Percentiles rank a stretch among this genome's conserved stretches.
phyloP scores from a whole-genome alignment of 2,888 invertebrate species.

The Scaptomyza parva region DNA sequence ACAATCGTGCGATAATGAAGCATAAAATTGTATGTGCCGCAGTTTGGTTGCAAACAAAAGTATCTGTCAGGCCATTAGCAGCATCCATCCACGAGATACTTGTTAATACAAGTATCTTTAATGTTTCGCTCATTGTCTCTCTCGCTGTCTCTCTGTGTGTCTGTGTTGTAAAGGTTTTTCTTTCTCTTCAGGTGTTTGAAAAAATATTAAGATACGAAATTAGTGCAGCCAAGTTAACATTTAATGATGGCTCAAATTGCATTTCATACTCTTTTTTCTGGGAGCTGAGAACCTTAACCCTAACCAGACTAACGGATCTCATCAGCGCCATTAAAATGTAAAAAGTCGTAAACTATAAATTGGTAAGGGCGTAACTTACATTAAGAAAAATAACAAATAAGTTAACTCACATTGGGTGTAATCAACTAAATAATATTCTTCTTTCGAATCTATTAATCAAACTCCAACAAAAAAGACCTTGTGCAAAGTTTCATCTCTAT shows the following conservation, averaged over 20 bases:
- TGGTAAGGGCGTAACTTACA: constrained; percentile 51
- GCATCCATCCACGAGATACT: constrained; percentile 30
- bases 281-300: constrained; percentile 39
- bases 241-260: constrained; percentile 74
- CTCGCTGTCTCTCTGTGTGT: no score
- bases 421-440: constrained; percentile 7
- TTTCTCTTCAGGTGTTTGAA: constrained; percentile 63
- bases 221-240: constrained; percentile 63
- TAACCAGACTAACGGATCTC: constrained; percentile 46
- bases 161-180: constrained; percentile 48
- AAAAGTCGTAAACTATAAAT: constrained; percentile 74
- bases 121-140: constrained; percentile 19
- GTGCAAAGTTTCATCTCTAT: no score
- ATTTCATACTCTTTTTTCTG: constrained; percentile 52
- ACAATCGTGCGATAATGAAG: constrained; percentile 45
- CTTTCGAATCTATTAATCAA: no score
- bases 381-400: constrained; percentile 10
- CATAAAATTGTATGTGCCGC: constrained; percentile 52
- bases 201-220: constrained; percentile 67
- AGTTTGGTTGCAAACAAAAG: constrained; percentile 21
- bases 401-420: neutral
- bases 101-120: constrained; percentile 18
- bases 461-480: no score
- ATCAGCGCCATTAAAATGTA: constrained; percentile 64
- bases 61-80: constrained; percentile 21